Conservation (phyloP, 2,888 invertebrate species). For the Meiosimyza decipiens region DNA sequence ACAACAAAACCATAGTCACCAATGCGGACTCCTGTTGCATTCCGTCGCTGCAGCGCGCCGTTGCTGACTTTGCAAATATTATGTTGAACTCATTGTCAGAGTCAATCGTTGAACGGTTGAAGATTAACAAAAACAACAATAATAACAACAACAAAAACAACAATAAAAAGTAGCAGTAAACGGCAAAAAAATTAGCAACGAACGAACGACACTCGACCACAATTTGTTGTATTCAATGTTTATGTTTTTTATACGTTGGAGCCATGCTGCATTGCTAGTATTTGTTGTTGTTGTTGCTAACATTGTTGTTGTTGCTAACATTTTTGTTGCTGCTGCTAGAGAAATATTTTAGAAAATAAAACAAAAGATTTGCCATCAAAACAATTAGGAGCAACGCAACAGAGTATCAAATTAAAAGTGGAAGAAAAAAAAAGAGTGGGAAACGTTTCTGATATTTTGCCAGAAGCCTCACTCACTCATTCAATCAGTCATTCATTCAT, state of each 20-base stretch:
- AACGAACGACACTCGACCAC: not conserved
- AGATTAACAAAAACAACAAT: not conserved
- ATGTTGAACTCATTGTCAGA: too few relatives aligned
- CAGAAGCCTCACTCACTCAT: not conserved
- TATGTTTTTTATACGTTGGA: too few relatives aligned
- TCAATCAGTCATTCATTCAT: not conserved
- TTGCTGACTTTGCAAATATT: too few relatives aligned
- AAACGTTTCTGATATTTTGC: too few relatives aligned
- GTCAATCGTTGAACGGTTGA: too few relatives aligned
- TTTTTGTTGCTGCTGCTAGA: not conserved
- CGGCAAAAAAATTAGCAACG: conserved; percentile 3
- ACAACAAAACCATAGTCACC: too few relatives aligned
- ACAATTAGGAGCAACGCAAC: conserved; percentile 5
- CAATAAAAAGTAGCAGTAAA: not conserved
- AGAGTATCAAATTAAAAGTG: too few relatives aligned
- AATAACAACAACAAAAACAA: not conserved
- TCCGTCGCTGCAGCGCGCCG: too few relatives aligned
- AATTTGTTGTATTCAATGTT: not conserved
- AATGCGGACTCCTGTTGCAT: too few relatives aligned
- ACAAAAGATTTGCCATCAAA: too few relatives aligned
- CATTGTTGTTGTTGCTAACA: not conserved
- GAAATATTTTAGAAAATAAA: not conserved
- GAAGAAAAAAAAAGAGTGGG: too few relatives aligned
- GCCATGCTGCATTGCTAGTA: not conserved
- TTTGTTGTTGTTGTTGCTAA: not conserved